Evolutionary conservation across 2,888 invertebrate genomes (phyloP), one percentile per base, ranked within the genome.

Genomic region (Timema cristinae): DNA sequence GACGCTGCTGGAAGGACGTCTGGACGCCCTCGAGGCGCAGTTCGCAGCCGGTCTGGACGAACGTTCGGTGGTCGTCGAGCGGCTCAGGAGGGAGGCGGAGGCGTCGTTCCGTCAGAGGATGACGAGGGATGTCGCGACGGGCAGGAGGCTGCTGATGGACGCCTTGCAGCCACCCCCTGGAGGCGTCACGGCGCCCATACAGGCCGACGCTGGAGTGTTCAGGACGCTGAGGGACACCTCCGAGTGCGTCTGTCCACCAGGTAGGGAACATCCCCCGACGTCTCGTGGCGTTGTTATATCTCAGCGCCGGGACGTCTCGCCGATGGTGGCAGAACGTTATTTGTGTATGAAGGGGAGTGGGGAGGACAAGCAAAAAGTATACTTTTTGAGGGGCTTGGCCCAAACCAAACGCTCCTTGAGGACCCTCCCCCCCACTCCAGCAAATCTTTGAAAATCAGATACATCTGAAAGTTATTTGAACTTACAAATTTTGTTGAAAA

Each of bases 181-280:
- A 32, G 32, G 32, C 32, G 32, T 32, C 32, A 32, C 32, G 32
- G 32, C 67, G 59, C 67, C 32, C 69, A 70, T 78, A 82, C 32
- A 16, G 9, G 63, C 63, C 47, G 32, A 32, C 6, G 63, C 48
- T 32, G 63, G 63, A 32, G 63, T 63, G 47, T 11, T 54, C 71
- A 80, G 88, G 74, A 84, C 84, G 77, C 83, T 85, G 77, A 82
- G 88, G 77, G 88, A 88, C 77, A 86, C 86, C 68, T 84, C 86
- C 15, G 89, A 90, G 82, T 91, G 91, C 85, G 84, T 85, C 77
- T 91, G 91, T 85, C 90, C 90, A 81, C 85, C 90, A 90, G 91
- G 91, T 90, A 81, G 81, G 84, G 80, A 56, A 32, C 32, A 32
- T 4, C 32, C 32, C 32, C 32, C 32, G 32, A 63, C 9, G 63